A percentile compares a stretch with the other conserved stretches of the same genome.
These are phyloP conservation scores for Sycobia sp. DNA, from an alignment of 1,140 invertebrate genomes.

Conservation along the genomic window DNA sequence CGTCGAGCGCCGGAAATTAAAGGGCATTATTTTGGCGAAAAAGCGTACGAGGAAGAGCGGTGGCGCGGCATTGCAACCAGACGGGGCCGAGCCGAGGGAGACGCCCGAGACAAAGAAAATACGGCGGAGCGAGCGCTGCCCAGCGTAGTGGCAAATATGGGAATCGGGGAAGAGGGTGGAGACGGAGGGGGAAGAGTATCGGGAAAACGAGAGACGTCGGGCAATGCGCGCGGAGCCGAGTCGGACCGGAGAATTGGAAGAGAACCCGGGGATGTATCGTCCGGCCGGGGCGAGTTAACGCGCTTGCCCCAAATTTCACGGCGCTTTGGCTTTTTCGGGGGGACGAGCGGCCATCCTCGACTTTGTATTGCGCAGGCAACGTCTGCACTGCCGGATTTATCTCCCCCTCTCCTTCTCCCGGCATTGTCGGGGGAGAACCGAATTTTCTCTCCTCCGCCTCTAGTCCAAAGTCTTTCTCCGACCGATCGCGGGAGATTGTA, in stretches of 20 bases:
- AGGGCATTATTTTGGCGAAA: conserved; percentile 11
- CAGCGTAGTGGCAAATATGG: conserved; percentile 14
- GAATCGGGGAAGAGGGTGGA: too few species aligned
- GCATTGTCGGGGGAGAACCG: too few species aligned
- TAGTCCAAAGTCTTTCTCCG: not conserved
- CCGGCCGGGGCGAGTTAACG: conserved; percentile 4
- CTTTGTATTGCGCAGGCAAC: too few species aligned
- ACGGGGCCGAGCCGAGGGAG: not conserved
- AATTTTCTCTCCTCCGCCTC: not conserved
- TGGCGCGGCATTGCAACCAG: not conserved
- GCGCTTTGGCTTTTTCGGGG: not conserved
- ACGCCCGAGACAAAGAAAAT: conserved; percentile 6
- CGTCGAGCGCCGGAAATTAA: conserved; percentile 1
- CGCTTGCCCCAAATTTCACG: conserved; percentile 21
- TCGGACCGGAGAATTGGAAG: too few species aligned
- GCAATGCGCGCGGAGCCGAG: not conserved
- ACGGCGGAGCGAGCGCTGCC: not conserved
- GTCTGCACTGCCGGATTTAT: conserved; percentile 5
- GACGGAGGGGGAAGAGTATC: not conserved
- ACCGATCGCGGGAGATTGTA: not conserved
- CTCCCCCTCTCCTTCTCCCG: not conserved
- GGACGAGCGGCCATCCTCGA: too few species aligned
- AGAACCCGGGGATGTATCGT: not conserved
- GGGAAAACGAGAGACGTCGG: not conserved
- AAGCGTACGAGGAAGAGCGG: not conserved